A percentile compares a stretch with the other conserved stretches of the same genome.
These are phyloP conservation scores for Amphiura filiformis DNA, from an alignment of 35 echinoderm and acorn worm genomes.

Conservation along the genomic window DNA sequence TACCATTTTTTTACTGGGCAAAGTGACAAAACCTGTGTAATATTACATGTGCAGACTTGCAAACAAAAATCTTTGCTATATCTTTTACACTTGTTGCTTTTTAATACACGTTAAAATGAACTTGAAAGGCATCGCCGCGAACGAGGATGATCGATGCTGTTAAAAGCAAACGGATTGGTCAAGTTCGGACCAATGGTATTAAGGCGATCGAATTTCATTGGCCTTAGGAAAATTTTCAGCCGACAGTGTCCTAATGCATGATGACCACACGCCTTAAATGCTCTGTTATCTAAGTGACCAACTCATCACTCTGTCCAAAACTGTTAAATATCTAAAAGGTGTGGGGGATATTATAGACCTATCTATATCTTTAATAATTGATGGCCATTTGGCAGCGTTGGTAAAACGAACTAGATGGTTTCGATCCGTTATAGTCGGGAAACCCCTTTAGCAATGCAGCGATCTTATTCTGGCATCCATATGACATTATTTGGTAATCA, in stretches of 20 bases:
- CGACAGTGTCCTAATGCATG: no score
- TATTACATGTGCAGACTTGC: not conserved
- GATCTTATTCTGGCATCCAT: not conserved
- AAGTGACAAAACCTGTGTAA: not conserved
- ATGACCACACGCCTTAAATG: no score
- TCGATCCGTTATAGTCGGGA: not conserved
- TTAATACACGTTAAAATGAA: not conserved
- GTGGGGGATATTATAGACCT: not conserved
- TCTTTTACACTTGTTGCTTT: not conserved
- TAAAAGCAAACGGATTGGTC: not conserved
- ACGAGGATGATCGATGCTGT: not conserved
- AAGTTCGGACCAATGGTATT: not conserved
- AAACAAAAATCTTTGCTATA: not conserved
- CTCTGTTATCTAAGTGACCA: no score
- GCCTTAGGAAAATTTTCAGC: not conserved
- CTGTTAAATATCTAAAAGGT: no score
- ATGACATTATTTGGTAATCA: slow-evolving; percentile 1
- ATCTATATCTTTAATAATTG: not conserved
- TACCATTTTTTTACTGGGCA: not conserved
- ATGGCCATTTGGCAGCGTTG: not conserved
- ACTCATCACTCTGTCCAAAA: no score
- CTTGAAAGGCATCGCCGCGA: not conserved
- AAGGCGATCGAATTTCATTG: not conserved
- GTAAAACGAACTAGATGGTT: not conserved
- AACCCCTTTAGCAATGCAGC: not conserved